phyloP scores from a whole-genome alignment of 2,797 vertebrate genomes.

The Danio jaintianensis region DNA sequence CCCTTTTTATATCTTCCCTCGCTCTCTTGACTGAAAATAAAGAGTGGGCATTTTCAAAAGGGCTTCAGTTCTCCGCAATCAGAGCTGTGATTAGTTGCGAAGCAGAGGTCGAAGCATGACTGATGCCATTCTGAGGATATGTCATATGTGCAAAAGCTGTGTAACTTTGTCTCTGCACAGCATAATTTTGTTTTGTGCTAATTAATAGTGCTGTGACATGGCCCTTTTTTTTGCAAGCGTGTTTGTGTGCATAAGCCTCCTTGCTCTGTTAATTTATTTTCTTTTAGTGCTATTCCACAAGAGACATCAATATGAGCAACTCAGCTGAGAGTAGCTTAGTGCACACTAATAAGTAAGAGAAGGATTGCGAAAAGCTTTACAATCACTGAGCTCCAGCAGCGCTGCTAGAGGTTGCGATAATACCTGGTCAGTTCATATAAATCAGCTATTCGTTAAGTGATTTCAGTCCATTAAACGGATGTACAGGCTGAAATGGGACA shows the following conservation, averaged over 20 bases:
- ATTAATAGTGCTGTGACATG: conserved; percentile 17
- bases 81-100: conserved; percentile 29
- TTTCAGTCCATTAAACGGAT: conserved; percentile 22
- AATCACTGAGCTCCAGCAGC: conserved; percentile 1
- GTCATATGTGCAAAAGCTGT: conserved; percentile 2
- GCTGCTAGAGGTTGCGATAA: background rate
- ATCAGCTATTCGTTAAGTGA: conserved; percentile 26
- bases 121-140: conserved; percentile 36
- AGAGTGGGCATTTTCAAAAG: conserved; percentile 11
- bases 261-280: conserved; percentile 18
- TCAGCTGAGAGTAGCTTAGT: conserved; percentile 33
- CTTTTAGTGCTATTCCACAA: conserved; percentile 23
- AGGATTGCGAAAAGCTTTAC: conserved; percentile 26
- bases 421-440: conserved; percentile 18
- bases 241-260: conserved; percentile 30
- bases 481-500: conserved; percentile 5
- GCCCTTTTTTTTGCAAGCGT: background rate
- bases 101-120: conserved; percentile 38
- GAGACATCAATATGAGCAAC: conserved; percentile 29
- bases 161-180: conserved; percentile 6
- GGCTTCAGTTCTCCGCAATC: background rate
- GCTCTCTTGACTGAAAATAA: conserved; percentile 10
- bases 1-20: conserved; percentile 25
- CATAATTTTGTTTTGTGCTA: conserved; percentile 1
- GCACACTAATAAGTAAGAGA: conserved; percentile 12